Evolutionary conservation across 1,140 invertebrate species (phyloP).

Genomic region (Cecropterus lyciades): DNA sequence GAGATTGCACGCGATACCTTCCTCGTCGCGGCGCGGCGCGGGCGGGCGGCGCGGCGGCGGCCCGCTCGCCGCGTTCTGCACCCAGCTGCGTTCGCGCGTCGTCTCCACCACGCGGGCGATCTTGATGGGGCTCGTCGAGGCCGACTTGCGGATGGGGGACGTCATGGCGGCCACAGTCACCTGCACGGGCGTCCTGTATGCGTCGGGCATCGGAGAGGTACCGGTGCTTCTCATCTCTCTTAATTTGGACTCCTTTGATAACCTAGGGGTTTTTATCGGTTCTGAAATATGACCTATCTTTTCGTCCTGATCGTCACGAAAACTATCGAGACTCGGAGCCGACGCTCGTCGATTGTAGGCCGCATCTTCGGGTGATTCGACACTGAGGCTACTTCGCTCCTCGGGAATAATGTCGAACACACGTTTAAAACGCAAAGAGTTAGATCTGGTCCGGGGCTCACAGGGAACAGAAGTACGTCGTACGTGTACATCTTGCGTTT

Average conservation of each 20-base stretch:
- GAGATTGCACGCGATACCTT: conserved; percentile 63
- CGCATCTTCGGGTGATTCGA: conserved; percentile 75
- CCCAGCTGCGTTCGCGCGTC: conserved; percentile 28
- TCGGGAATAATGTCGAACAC: conserved; percentile 83
- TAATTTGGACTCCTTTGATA: conserved; percentile 22
- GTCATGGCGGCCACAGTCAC: conserved; percentile 55
- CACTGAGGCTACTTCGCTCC: conserved; percentile 77
- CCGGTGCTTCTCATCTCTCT: conserved; percentile 51
- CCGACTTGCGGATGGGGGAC: conserved; percentile 58
- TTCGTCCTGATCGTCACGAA: conserved; percentile 36
- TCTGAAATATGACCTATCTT: conserved; percentile 6
- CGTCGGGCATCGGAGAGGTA: conserved; percentile 61
- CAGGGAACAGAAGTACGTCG: conserved; percentile 64
- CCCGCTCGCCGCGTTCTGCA: conserved; percentile 27
- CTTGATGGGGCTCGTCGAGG: conserved; percentile 59
- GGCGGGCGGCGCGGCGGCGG: conserved; percentile 38
- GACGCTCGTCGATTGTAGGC: conserved; percentile 56
- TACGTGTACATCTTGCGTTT: conserved; percentile 31
- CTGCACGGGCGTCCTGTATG: conserved; percentile 38
- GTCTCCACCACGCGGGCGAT: conserved; percentile 39
- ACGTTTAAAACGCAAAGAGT: conserved; percentile 70
- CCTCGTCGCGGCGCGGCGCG: conserved; percentile 39
- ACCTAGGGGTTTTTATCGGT: conserved; percentile 28
- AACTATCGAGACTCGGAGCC: conserved; percentile 51
- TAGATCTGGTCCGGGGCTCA: conserved; percentile 58